A percentile compares a stretch with the other conserved stretches of the same genome.
phyloP scores from a whole-genome alignment of 2,113 vertebrate species.

The Mola mola region DNA sequence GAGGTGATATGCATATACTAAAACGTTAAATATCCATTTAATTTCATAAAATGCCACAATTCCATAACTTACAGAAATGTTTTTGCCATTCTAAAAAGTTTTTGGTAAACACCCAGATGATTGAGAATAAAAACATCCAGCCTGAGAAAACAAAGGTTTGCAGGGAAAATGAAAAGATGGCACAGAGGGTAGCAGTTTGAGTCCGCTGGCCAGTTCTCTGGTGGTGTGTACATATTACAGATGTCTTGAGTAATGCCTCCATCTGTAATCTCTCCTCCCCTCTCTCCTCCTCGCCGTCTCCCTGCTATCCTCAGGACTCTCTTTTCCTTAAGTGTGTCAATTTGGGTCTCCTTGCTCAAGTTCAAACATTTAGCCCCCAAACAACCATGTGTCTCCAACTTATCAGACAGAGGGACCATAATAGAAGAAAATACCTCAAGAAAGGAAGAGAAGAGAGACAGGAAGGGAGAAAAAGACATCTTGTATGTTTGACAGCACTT shows the following conservation, averaged over 20 bases:
- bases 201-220: slow-evolving; percentile 67
- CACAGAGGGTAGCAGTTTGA: slow-evolving; percentile 50
- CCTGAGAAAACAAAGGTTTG: slow-evolving; percentile 21
- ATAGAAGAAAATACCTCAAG: slow-evolving; percentile 77
- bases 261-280: slow-evolving; percentile 73
- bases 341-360: slow-evolving; percentile 82
- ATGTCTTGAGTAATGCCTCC: slow-evolving; percentile 78
- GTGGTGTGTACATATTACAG: slow-evolving; percentile 80
- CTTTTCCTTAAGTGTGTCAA: slow-evolving; percentile 77
- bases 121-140: slow-evolving; percentile 16
- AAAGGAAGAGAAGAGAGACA: slow-evolving; percentile 54
- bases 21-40: background rate
- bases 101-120: background rate
- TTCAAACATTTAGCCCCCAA: slow-evolving; percentile 82
- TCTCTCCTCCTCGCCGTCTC: slow-evolving; percentile 55
- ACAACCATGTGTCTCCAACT: slow-evolving; percentile 76
- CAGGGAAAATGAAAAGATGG: slow-evolving; percentile 18
- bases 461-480: slow-evolving; percentile 58
- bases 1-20: too few species aligned
- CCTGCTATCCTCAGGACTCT: slow-evolving; percentile 72
- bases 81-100: background rate
- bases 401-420: slow-evolving; percentile 68
- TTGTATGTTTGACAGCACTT: slow-evolving; percentile 77
- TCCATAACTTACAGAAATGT: background rate
- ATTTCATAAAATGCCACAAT: background rate